Evolutionary conservation across 2,888 invertebrate genomes (phyloP), one percentile per base, ranked within the genome.

Genomic region (Pollenia amentaria): DNA sequence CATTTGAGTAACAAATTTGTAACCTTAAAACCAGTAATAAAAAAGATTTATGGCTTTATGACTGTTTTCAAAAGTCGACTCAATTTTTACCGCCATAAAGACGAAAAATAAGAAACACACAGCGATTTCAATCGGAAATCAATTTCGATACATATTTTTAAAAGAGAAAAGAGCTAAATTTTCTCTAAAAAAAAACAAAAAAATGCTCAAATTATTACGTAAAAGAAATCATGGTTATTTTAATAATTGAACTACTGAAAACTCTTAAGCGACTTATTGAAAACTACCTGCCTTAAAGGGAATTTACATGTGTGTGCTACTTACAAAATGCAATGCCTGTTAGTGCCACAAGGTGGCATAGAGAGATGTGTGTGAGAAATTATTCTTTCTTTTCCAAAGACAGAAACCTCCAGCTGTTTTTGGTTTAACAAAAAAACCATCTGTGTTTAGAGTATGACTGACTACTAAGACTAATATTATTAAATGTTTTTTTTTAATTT

Each of bases 41-140:
- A 88, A 84, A 86, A 88, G 88, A 88, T 88, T 88, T 88, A 88
- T 88, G 81, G 38, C 69, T 87, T 88, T 88, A 88, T 87, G 85
- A 85, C 77, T 81, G 53, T 84, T 84, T 84, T 78, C 72, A 81
- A 88, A 85, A 83, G 80, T 87, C 87, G 84, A 84, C 69, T 84
- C 80, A 87, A 87, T 87, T 87, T 84, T 84, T 55, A 73, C 76
- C 87, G 87, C 77, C 73, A 75, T 69, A 57, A 12, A 70, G 12
- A 60, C 16, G 9, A 9, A 81, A 12, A 29, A 29, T 48, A 21
- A 29, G 4, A 76, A 51, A 76, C 21, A 46, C 11, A 53, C 42
- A 40, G 40, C 53, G 12, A 29, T 29, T 29, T 29, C 6, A 29
- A 29, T 51, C 16, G n/a, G 2, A 3, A 7, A 2, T 38, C 51